Evolutionary conservation across 2,797 vertebrate species (phyloP).

Genomic region (Tragopan temminckii): DNA sequence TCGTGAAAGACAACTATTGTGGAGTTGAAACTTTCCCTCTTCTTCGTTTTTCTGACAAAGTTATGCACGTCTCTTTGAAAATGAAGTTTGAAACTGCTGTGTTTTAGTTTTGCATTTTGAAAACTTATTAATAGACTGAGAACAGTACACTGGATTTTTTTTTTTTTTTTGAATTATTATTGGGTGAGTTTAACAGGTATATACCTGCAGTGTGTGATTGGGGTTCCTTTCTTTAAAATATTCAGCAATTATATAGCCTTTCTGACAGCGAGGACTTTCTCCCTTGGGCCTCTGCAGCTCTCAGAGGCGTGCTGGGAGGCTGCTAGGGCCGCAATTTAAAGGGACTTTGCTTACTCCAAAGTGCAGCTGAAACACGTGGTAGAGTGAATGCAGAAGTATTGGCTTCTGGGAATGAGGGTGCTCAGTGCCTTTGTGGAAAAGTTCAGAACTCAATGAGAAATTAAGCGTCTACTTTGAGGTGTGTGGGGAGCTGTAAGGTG

Average conservation of each 20-base stretch:
- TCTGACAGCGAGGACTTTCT: background rate
- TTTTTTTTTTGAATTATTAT: background rate
- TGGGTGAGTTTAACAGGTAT: background rate
- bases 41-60: constrained; percentile 14
- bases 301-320: background rate
- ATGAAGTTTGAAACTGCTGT: background rate
- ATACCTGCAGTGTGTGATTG: background rate
- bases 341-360: background rate
- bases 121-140: background rate
- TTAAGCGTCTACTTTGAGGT: background rate
- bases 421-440: background rate
- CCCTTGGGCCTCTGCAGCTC: background rate
- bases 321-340: background rate
- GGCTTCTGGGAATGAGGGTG: background rate
- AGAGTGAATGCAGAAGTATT: background rate
- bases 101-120: background rate
- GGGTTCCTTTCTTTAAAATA: background rate
- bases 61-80: background rate
- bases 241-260: background rate
- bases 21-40: constrained; percentile 2
- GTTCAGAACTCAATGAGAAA: background rate
- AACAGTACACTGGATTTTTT: background rate
- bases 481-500: background rate
- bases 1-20: background rate
- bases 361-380: background rate